Conservation (phyloP, 2,888 invertebrate species). For the Phania funesta region DNA sequence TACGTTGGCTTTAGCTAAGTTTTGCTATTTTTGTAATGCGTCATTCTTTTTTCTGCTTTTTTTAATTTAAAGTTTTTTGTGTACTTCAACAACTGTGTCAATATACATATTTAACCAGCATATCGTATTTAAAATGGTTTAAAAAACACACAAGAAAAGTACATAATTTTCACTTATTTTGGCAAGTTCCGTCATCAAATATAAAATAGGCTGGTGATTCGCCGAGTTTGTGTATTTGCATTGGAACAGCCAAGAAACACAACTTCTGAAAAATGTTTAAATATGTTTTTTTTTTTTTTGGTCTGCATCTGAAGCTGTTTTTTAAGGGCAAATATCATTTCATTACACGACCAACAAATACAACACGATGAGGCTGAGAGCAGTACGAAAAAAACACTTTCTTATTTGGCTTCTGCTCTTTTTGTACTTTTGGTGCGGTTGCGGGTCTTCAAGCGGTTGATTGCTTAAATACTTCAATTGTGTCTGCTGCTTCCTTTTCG, state of each 20-base stretch:
- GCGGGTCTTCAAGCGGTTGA: slow-evolving; percentile 41
- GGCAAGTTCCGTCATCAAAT: slow-evolving; percentile 47
- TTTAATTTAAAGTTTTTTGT: slow-evolving; percentile 4
- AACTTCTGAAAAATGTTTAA: slow-evolving; percentile 48
- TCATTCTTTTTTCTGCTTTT: slow-evolving; percentile 2
- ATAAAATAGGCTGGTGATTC: slow-evolving; percentile 8
- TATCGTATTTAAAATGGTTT: slow-evolving; percentile 17
- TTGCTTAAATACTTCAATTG: slow-evolving; percentile 53
- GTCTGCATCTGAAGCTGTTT: background rate
- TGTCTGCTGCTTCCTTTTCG: slow-evolving; percentile 50
- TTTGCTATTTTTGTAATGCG: too few species aligned
- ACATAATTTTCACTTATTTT: slow-evolving; percentile 62
- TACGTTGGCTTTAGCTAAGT: too few species aligned
- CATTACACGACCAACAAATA: slow-evolving; percentile 17
- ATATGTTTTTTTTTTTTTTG: slow-evolving; percentile 17
- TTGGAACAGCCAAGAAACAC: slow-evolving; percentile 12
- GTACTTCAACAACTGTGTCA: slow-evolving; percentile 62
- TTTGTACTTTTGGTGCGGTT: slow-evolving; percentile 31
- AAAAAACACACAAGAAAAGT: slow-evolving; percentile 15
- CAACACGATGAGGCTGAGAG: slow-evolving; percentile 1
- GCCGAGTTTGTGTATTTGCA: slow-evolving; percentile 3
- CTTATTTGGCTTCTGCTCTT: slow-evolving; percentile 64
- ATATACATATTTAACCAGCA: slow-evolving; percentile 48
- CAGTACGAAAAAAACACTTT: slow-evolving; percentile 44
- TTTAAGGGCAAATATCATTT: slow-evolving; percentile 59